A percentile compares a stretch with the other conserved stretches of the same genome.
phyloP scores from a whole-genome alignment of 2,113 vertebrate genomes.

The Chaetodon trifascialis region DNA sequence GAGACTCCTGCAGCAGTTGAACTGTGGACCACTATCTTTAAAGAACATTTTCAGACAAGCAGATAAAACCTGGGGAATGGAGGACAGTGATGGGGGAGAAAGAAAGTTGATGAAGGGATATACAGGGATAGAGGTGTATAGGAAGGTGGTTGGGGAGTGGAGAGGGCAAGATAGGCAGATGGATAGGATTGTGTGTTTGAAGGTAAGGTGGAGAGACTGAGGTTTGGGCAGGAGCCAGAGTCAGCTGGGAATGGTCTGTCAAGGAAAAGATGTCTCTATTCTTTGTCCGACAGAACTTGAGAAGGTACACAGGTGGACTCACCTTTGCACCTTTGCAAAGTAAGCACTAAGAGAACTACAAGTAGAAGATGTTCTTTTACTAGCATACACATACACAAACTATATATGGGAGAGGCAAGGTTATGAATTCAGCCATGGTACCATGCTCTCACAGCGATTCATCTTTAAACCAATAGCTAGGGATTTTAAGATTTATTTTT shows the following conservation, averaged over 20 bases:
- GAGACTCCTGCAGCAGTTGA: conserved; percentile 10
- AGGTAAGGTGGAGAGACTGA: not conserved
- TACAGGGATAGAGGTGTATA: not conserved
- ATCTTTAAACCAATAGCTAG: too few species aligned
- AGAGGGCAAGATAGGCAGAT: not conserved
- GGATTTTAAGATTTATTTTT: too few species aligned
- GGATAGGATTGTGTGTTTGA: conserved; percentile 31
- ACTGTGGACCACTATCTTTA: conserved; percentile 8
- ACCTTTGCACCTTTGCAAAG: not conserved
- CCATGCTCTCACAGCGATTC: too few species aligned
- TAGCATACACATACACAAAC: too few species aligned
- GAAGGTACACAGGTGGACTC: not conserved
- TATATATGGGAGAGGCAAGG: too few species aligned
- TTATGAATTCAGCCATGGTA: too few species aligned
- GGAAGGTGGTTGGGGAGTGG: conserved; percentile 6
- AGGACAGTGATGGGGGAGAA: conserved; percentile 21
- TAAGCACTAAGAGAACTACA: not conserved
- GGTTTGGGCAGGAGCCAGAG: conserved; percentile 9
- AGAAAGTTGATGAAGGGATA: conserved; percentile 11
- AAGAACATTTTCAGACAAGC: conserved; percentile 29
- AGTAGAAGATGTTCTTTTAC: not conserved
- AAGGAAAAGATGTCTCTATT: not conserved
- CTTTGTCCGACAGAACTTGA: not conserved
- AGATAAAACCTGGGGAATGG: conserved; percentile 28
- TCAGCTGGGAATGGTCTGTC: conserved; percentile 10